Conservation (phyloP, 2,113 vertebrate genomes). For the human region GRCh38 chr17:80987501-80988000, state of each 20-base stretch:
- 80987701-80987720: not conserved
- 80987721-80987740: not conserved
- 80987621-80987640: not conserved
- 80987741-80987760: not conserved
- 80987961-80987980: not conserved
- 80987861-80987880: not conserved
- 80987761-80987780: no score
- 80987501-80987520: not conserved
- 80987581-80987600: not conserved
- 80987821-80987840: not conserved
- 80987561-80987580: not conserved
- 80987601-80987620: not conserved
- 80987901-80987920: not conserved
- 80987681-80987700: not conserved
- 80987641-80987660: fast-evolving
- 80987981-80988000: not conserved
- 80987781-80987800: not conserved
- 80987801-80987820: not conserved
- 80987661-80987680: not conserved
- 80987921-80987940: not conserved
- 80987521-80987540: no score
- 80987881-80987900: not conserved
- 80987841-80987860: not conserved
- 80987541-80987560: not conserved
- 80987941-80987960: no score